A percentile compares a stretch with the other conserved stretches of the same genome.
phyloP scores from a whole-genome alignment of 2,797 vertebrate species.

The Nannoperca obscura region DNA sequence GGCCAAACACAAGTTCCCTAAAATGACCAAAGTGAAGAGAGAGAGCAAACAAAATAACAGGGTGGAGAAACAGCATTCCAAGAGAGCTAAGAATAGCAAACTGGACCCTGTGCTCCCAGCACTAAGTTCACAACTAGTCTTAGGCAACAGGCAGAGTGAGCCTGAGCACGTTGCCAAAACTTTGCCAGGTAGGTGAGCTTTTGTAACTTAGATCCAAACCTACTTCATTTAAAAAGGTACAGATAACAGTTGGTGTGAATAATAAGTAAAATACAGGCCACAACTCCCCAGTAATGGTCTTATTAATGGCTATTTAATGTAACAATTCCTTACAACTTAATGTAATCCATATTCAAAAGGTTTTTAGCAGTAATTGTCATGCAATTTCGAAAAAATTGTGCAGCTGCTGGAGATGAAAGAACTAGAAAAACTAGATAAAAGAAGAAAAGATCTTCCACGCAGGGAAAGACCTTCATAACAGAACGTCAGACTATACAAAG shows the following conservation, averaged over 20 bases:
- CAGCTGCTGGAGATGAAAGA: conserved; percentile 21
- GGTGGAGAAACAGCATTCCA: conserved; percentile 85
- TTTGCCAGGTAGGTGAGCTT: conserved; percentile 39
- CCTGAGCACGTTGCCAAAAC: conserved; percentile 55
- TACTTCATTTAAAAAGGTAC: not conserved
- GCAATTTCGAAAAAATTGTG: conserved; percentile 13
- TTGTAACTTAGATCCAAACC: not conserved
- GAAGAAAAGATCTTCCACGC: conserved; percentile 9
- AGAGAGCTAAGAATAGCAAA: conserved; percentile 84
- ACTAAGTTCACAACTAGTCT: conserved; percentile 76
- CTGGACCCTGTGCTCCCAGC: conserved; percentile 76
- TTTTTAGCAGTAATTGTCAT: not conserved
- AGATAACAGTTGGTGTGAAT: not conserved
- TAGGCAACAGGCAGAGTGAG: conserved; percentile 66
- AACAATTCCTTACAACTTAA: not conserved
- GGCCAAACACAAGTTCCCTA: conserved; percentile 73
- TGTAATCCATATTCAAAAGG: not conserved
- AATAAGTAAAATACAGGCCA: not conserved
- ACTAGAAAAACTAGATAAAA: conserved; percentile 24
- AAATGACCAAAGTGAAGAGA: conserved; percentile 68
- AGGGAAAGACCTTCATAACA: not conserved
- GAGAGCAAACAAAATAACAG: conserved; percentile 82
- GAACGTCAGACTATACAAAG: not conserved
- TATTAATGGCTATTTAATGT: not conserved
- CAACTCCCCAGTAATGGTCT: not conserved